Conservation (phyloP, 2,888 invertebrate species). For the Andrena bicolor region DNA sequence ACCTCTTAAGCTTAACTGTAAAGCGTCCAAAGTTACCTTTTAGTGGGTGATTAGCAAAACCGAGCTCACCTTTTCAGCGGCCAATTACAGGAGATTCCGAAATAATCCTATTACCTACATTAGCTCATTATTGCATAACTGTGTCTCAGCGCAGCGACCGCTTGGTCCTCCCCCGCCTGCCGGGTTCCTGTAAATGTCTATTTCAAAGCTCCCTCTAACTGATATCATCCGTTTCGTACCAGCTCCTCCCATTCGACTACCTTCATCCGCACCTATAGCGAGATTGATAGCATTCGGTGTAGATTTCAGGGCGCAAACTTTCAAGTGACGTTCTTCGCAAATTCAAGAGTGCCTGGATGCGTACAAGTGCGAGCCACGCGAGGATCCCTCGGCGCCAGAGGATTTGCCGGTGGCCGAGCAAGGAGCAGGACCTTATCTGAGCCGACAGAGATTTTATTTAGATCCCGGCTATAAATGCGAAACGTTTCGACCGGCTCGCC, state of each 20-base stretch:
- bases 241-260: background rate
- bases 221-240: conserved; percentile 27
- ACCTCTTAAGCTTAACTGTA: conserved; percentile 81
- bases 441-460: conserved; percentile 82
- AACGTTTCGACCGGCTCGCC: conserved; percentile 71
- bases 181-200: conserved; percentile 61
- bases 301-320: background rate
- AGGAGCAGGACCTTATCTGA: conserved; percentile 72
- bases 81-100: conserved; percentile 84
- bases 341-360: background rate
- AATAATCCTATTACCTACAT: conserved; percentile 84
- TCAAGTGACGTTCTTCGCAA: background rate
- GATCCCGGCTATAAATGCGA: conserved; percentile 83
- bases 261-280: background rate
- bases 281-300: background rate
- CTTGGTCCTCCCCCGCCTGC: conserved; percentile 64
- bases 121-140: conserved; percentile 84
- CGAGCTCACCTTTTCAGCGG: conserved; percentile 83
- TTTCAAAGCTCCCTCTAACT: conserved; percentile 55
- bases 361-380: background rate
- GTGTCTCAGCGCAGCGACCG: conserved; percentile 72
- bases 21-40: conserved; percentile 79
- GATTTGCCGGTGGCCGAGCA: conserved; percentile 6
- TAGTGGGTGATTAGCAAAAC: conserved; percentile 79
- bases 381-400: background rate